Evolutionary conservation across 2,888 invertebrate species (phyloP), one percentile per base, ranked within the genome.

Genomic region (Spilosoma lubricipeda): DNA sequence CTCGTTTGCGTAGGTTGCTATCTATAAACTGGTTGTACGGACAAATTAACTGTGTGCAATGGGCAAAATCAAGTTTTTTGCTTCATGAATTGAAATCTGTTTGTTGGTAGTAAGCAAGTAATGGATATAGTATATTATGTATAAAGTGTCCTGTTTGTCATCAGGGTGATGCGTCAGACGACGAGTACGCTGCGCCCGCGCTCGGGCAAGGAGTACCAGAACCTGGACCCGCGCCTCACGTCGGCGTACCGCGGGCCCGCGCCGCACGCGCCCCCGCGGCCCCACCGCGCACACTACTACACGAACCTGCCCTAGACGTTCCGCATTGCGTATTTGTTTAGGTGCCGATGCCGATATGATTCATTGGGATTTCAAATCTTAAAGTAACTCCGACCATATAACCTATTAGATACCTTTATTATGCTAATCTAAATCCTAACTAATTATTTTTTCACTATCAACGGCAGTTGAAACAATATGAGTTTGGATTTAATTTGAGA

Each of bases 131-230:
- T 39, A 39, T 39, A 39, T 9, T 36, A 7, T 36, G 8, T 39
- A 39, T 9, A 30, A 48, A 27, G n/a, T 18, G 48, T 36, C 27
- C 18, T 63, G 33, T 20, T 33, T 48, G 67, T 75, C 63, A 48
- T 36, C 87, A 93, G 94, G 85, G 90, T 90, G 83, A 84, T 89
- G 80, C 92, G 93, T 13, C 92, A 91, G 86, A 88, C 92, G 71
- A 91, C 93, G 75, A 97, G 97, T 84, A 97, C 98, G 30, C 96
- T 98, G 82, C 96, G 98, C 87, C 98, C 98, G 64, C 96, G 98
- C 68, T 98, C 98, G 9, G 98, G 98, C 77, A 97, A 97, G 90
- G 98, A 98, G 93, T 98, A 98, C 93, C 97, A 97, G 87, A 97
- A 97, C 89, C 82, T 91, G 74, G 87, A 86, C 79, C 84, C 91